Evolutionary conservation across 2,797 vertebrate species (phyloP).

Genomic region (Holocentrus rufus): DNA sequence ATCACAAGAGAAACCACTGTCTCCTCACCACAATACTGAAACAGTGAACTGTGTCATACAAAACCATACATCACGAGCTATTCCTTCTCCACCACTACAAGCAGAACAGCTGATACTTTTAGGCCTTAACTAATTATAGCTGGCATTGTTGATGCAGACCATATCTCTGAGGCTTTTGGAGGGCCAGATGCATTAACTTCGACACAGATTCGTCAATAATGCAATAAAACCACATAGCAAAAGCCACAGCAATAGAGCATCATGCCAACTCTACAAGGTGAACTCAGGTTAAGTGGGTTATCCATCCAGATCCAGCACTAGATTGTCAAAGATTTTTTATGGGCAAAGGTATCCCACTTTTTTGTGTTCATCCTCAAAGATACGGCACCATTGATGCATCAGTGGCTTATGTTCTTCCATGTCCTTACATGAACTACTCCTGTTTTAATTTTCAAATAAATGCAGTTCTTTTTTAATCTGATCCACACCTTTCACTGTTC

Average conservation of each 20-base stretch:
- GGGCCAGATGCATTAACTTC: slow-evolving; percentile 50
- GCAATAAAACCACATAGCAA: slow-evolving; percentile 31
- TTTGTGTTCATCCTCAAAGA: neutral
- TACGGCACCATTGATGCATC: neutral
- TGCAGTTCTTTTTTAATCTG: neutral
- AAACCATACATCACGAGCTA: slow-evolving; percentile 30
- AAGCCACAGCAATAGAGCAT: slow-evolving; percentile 25
- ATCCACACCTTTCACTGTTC: neutral
- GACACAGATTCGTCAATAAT: slow-evolving; percentile 53
- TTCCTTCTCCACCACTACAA: slow-evolving; percentile 9
- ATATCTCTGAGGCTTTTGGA: slow-evolving; percentile 43
- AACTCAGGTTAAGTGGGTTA: slow-evolving; percentile 16
- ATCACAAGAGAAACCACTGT: too few species aligned
- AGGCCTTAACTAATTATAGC: slow-evolving; percentile 50
- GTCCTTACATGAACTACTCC: neutral
- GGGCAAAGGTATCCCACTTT: neutral
- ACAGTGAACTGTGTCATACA: neutral
- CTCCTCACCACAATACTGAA: slow-evolving; percentile 11
- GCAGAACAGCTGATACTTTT: slow-evolving; percentile 44
- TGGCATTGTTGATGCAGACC: slow-evolving; percentile 50
- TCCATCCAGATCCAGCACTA: neutral
- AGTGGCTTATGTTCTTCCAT: neutral
- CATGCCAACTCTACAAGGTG: slow-evolving; percentile 21
- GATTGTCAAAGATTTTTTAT: neutral
- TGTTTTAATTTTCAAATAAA: neutral